phyloP scores from a whole-genome alignment of 2,888 invertebrate species.

The Merodon equestris region DNA sequence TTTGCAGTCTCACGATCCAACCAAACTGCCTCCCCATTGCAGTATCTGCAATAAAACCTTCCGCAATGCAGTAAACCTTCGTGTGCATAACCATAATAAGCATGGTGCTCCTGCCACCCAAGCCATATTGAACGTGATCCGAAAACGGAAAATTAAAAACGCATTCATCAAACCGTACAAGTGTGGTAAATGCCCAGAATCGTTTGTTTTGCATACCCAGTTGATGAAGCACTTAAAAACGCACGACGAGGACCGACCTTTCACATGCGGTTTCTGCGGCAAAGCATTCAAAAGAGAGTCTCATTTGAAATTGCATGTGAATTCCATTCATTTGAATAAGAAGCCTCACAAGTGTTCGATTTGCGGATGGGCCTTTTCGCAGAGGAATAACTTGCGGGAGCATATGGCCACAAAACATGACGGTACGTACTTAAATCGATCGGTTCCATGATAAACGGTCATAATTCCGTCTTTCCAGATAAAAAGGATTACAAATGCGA shows the following conservation, averaged over 20 bases:
- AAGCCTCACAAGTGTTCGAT: conserved; percentile 41
- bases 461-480: too few species aligned
- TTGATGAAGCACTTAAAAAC: conserved; percentile 38
- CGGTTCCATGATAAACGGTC: too few species aligned
- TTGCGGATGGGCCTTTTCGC: conserved; percentile 41
- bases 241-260: conserved; percentile 39
- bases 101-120: conserved; percentile 35
- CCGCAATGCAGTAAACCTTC: conserved; percentile 28
- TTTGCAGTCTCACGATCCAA: conserved; percentile 24
- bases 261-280: conserved; percentile 13
- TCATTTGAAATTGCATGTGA: conserved; percentile 42
- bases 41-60: conserved; percentile 36
- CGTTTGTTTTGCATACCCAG: conserved; percentile 47
- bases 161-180: conserved; percentile 35
- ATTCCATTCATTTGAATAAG: conserved; percentile 36
- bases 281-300: conserved; percentile 46
- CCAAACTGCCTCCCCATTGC: conserved; percentile 5
- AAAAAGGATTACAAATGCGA: conserved; percentile 39
- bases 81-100: conserved; percentile 39
- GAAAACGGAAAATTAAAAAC: background rate
- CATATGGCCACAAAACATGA: conserved; percentile 38
- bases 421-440: conserved; percentile 8
- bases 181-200: conserved; percentile 29
- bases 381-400: conserved; percentile 35
- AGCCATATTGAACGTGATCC: conserved; percentile 19